A percentile compares a stretch with the other conserved stretches of the same genome.
Conservation (phyloP, 2,113 vertebrate genomes). For the Tonatia bakeri region DNA sequence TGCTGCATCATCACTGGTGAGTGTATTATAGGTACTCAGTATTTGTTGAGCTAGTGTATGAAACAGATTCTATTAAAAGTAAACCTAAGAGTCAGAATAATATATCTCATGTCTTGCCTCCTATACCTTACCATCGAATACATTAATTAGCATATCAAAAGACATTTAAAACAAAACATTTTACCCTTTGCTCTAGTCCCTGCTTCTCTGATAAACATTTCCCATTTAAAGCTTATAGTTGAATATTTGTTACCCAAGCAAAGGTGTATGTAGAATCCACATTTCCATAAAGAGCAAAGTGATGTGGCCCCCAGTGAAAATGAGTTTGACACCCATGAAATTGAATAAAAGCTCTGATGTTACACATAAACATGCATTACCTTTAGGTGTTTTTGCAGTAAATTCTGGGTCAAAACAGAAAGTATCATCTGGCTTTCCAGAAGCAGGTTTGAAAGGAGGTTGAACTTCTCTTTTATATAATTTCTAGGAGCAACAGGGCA, state of each 20-base stretch:
- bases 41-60: not conserved
- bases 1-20: not conserved
- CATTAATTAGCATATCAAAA: conserved; percentile 6
- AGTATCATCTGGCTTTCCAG: conserved; percentile 96
- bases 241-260: not conserved
- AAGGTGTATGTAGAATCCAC: not conserved
- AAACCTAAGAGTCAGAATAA: not conserved
- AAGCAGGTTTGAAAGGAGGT: conserved; percentile 95
- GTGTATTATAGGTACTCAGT: not conserved
- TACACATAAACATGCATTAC: conserved; percentile 74
- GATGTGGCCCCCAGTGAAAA: too few relatives aligned
- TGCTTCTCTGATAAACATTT: not conserved
- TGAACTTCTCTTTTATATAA: conserved; percentile 94
- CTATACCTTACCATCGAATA: not conserved
- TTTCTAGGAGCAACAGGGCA: conserved; percentile 81
- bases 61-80: not conserved
- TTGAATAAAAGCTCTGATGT: not conserved
- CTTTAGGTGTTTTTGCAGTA: conserved; percentile 99
- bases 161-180: not conserved
- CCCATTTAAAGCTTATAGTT: not conserved
- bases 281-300: not conserved
- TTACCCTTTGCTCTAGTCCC: not conserved
- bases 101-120: not conserved
- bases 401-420: conserved; percentile 99
- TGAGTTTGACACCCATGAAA: too few relatives aligned